Evolutionary conservation across 2,888 invertebrate species (phyloP).

Genomic region (Agrotis ipsilon): DNA sequence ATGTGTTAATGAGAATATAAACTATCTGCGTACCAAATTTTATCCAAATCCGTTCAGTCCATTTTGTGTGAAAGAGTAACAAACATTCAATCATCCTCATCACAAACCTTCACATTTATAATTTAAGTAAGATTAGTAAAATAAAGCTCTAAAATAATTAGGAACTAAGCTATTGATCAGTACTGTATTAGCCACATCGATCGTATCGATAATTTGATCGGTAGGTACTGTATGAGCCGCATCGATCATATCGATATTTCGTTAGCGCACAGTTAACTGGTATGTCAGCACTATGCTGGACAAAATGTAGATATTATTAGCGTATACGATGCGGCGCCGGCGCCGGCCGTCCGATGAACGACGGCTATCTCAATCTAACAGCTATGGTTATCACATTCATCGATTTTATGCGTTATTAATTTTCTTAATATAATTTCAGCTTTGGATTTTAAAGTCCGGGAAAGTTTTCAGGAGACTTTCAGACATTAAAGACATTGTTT

Average conservation of each 20-base stretch:
- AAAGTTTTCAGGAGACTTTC: slow-evolving; percentile 1
- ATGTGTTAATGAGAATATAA: no score
- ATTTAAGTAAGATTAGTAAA: no score
- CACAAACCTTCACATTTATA: no score
- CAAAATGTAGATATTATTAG: slow-evolving; percentile 76
- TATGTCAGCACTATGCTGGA: slow-evolving; percentile 66
- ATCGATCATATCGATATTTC: background rate
- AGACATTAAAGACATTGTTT: background rate
- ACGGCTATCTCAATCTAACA: slow-evolving; percentile 59
- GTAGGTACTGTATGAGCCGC: background rate
- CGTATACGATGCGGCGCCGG: slow-evolving; percentile 67
- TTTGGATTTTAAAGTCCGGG: background rate
- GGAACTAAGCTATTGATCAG: no score
- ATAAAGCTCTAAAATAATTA: no score
- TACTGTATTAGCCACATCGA: background rate
- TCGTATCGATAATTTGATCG: background rate
- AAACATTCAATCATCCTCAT: no score
- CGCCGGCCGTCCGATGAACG: slow-evolving; percentile 62
- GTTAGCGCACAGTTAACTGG: slow-evolving; percentile 16
- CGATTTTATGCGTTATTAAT: slow-evolving; percentile 11
- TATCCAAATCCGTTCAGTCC: no score
- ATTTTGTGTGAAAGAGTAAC: no score
- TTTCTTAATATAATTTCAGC: background rate
- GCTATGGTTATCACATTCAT: slow-evolving; percentile 47
- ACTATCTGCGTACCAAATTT: no score